phyloP scores from a whole-genome alignment of 2,113 vertebrate species.

The Pao palembangensis region DNA sequence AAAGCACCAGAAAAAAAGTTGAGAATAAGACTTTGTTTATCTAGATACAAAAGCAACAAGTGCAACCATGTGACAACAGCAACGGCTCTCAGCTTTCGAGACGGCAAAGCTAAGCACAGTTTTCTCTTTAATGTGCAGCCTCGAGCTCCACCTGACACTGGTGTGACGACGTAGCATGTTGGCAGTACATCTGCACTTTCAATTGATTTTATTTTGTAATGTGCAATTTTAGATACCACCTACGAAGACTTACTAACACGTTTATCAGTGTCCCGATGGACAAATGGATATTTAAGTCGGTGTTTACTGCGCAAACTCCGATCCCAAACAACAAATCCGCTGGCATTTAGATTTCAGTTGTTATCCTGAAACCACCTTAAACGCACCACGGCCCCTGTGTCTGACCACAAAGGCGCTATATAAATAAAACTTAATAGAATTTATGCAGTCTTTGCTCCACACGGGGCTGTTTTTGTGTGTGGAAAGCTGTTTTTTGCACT shows the following conservation, averaged over 20 bases:
- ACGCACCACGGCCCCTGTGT: conserved; percentile 7
- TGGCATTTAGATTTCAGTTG: too few relatives aligned
- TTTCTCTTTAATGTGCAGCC: conserved; percentile 9
- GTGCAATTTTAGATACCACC: too few relatives aligned
- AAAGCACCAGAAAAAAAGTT: too few relatives aligned
- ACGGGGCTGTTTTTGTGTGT: conserved; percentile 29
- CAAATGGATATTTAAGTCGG: too few relatives aligned
- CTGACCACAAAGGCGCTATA: conserved; percentile 27
- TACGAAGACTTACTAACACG: too few relatives aligned
- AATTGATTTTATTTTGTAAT: too few relatives aligned
- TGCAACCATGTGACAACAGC: neutral
- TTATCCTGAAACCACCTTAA: neutral
- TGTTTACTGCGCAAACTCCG: neutral
- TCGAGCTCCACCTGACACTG: conserved; percentile 13
- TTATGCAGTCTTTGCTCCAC: conserved; percentile 14
- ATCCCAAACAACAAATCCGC: too few relatives aligned
- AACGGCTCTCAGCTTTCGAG: neutral
- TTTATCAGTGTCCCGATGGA: too few relatives aligned
- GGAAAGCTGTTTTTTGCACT: conserved; percentile 1
- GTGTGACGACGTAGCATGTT: neutral
- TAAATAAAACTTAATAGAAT: too few relatives aligned
- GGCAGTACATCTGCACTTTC: too few relatives aligned
- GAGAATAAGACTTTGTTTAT: neutral
- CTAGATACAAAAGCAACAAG: neutral
- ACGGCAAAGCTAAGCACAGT: conserved; percentile 14